These are phyloP conservation scores for Aegithalos caudatus DNA, from an alignment of 2,113 vertebrate genomes.

Conservation along the genomic window DNA sequence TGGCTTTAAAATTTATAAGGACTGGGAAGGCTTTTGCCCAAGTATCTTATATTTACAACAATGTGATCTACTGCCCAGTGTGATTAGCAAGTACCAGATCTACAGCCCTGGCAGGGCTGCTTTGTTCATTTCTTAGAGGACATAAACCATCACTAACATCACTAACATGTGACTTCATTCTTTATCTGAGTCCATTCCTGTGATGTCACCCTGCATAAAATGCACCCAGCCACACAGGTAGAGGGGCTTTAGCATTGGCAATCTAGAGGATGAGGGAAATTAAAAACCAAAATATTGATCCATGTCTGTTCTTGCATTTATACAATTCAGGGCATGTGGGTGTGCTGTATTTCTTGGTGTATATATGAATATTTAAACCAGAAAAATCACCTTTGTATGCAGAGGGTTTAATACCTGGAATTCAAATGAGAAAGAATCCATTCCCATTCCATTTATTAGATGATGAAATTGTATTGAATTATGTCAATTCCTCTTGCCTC, in stretches of 20 bases:
- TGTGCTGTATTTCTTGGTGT: neutral
- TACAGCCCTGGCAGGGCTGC: constrained; percentile 3
- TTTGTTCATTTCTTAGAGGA: constrained; percentile 15
- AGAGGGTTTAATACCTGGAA: neutral
- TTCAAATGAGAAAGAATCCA: neutral
- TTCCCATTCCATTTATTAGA: neutral
- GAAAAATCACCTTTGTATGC: neutral
- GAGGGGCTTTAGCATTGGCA: neutral
- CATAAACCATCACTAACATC: constrained; percentile 28
- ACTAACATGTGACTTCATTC: neutral
- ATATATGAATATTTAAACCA: neutral
- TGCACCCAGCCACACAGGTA: neutral
- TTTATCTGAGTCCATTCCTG: neutral
- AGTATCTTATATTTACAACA: neutral
- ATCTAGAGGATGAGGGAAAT: neutral
- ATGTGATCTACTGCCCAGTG: neutral
- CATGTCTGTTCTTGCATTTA: neutral
- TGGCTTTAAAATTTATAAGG: neutral
- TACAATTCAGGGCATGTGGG: neutral
- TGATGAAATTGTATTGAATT: neutral
- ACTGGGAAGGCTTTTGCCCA: neutral
- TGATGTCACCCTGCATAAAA: neutral
- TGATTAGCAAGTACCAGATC: neutral
- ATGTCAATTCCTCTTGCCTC: neutral
- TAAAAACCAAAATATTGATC: neutral